phyloP scores from a whole-genome alignment of 2,113 vertebrate genomes.

The Phoxinus phoxinus region DNA sequence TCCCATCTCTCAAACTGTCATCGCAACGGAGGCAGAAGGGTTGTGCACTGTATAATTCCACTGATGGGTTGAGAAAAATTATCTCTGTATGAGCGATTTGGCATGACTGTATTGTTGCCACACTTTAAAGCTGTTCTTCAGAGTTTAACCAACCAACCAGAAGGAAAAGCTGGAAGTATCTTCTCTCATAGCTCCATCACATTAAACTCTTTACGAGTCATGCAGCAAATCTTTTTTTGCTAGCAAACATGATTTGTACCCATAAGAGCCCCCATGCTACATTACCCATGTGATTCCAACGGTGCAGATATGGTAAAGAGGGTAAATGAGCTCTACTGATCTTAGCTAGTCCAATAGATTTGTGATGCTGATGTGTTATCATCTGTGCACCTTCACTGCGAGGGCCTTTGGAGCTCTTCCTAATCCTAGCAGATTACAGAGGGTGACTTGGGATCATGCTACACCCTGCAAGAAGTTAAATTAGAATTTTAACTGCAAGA shows the following conservation, averaged over 20 bases:
- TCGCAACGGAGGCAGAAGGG: neutral
- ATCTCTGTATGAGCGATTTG: neutral
- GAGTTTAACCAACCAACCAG: neutral
- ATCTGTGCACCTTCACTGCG: conserved; percentile 39
- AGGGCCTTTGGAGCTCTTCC: neutral
- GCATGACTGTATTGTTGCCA: neutral
- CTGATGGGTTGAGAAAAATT: neutral
- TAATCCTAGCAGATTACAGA: conserved; percentile 4
- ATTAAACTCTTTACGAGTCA: neutral
- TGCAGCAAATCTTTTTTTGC: neutral
- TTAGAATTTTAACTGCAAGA: neutral
- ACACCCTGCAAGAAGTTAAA: neutral
- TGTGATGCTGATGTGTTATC: conserved; percentile 34
- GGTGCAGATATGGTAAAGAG: neutral
- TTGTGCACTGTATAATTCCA: conserved; percentile 6
- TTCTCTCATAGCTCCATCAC: conserved; percentile 7
- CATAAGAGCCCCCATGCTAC: conserved; percentile 19
- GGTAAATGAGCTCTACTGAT: conserved; percentile 24
- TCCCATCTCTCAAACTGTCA: conserved; percentile 38
- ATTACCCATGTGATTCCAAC: conserved; percentile 34
- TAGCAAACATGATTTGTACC: conserved; percentile 31
- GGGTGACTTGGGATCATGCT: neutral
- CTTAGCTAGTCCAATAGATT: neutral
- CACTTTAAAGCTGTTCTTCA: neutral
- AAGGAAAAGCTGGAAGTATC: neutral